phyloP scores from a whole-genome alignment of 2,888 invertebrate genomes.

The Miltochrista miniata region DNA sequence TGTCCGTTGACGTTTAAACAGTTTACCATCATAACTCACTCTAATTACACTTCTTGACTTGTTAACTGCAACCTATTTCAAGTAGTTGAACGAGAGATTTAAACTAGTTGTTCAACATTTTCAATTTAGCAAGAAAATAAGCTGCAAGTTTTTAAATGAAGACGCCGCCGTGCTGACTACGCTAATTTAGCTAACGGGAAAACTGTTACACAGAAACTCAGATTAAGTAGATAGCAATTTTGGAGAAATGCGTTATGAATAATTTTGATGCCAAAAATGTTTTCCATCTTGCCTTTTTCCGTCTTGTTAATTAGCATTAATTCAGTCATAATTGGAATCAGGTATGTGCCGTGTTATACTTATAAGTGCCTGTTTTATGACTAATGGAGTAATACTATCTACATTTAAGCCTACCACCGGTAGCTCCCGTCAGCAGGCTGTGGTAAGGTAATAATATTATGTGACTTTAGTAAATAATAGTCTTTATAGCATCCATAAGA shows the following conservation, averaged over 20 bases:
- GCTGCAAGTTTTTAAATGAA: conserved; percentile 37
- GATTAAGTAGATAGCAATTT: conserved; percentile 7
- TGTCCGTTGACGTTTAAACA: not conserved
- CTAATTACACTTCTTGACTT: conserved; percentile 19
- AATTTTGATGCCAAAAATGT: not conserved
- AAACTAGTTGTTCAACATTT: conserved; percentile 40
- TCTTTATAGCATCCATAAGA: too few relatives aligned
- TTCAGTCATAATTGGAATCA: too few relatives aligned
- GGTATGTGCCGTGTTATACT: too few relatives aligned
- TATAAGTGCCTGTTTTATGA: too few relatives aligned
- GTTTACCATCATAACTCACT: conserved; percentile 8
- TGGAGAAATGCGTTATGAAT: not conserved
- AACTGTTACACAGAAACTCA: conserved; percentile 12
- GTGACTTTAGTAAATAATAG: too few relatives aligned
- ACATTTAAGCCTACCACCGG: too few relatives aligned
- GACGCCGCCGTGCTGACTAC: conserved; percentile 31
- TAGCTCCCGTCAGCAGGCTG: too few relatives aligned
- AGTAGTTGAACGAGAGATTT: conserved; percentile 18
- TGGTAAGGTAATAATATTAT: too few relatives aligned
- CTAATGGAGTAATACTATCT: too few relatives aligned
- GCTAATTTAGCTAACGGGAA: conserved; percentile 42
- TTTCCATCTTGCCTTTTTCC: not conserved
- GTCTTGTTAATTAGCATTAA: too few relatives aligned
- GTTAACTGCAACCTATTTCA: conserved; percentile 15
- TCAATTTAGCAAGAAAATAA: conserved; percentile 46